These are phyloP conservation scores for Apteryx owenii DNA, from an alignment of 2,113 vertebrate species.

Conservation along the genomic window DNA sequence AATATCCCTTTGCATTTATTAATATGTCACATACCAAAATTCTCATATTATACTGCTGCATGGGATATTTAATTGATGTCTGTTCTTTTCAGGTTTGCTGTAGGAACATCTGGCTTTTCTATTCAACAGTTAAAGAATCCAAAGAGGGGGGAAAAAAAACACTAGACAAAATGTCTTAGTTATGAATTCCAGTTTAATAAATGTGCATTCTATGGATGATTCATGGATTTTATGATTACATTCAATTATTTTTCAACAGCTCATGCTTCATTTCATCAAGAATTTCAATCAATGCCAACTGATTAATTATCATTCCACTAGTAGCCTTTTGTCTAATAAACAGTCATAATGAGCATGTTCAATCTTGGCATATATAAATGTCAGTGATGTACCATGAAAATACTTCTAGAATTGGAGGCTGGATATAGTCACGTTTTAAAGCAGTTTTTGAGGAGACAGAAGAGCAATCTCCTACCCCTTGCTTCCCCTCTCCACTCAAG, in stretches of 20 bases:
- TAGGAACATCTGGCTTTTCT: conserved; percentile 67
- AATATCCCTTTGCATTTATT: neutral
- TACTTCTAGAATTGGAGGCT: neutral
- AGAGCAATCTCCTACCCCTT: neutral
- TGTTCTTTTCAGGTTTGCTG: conserved; percentile 45
- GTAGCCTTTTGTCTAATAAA: conserved; percentile 79
- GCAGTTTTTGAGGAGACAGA: neutral
- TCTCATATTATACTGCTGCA: neutral
- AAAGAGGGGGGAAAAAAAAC: conserved; percentile 54
- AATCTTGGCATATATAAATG: conserved; percentile 57
- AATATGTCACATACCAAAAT: neutral
- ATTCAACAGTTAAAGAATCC: conserved; percentile 36
- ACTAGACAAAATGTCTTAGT: conserved; percentile 70
- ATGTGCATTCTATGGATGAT: conserved; percentile 75
- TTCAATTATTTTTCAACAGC: conserved; percentile 79
- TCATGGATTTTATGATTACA: conserved; percentile 77
- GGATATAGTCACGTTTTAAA: neutral
- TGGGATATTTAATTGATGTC: conserved; percentile 39
- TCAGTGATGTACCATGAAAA: conserved; percentile 48
- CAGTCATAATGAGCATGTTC: conserved; percentile 61
- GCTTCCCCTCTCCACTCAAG: neutral
- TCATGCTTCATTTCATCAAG: conserved; percentile 79
- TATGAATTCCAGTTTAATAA: conserved; percentile 78
- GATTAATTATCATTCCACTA: conserved; percentile 74
- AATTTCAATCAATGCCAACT: conserved; percentile 74